Evolutionary conservation across 1,140 invertebrate genomes (phyloP).

Genomic region (Drosophila ohnishii): DNA sequence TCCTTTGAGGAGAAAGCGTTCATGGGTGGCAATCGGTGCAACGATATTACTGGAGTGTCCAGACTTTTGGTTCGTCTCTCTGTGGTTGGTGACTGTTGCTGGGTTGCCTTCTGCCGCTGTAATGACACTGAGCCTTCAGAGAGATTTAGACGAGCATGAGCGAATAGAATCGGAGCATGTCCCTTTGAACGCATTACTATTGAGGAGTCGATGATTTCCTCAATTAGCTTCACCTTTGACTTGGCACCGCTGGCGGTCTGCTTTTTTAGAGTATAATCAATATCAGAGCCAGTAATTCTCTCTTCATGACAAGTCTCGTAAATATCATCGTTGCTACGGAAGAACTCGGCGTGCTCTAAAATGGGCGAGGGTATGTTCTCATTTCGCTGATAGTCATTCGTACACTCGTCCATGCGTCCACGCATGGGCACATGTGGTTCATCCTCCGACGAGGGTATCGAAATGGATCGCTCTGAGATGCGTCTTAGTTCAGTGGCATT

Average conservation of each 20-base stretch:
- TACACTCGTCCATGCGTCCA: conserved; percentile 79
- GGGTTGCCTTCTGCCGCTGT: conserved; percentile 88
- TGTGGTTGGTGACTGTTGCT: conserved; percentile 88
- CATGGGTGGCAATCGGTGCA: conserved; percentile 90
- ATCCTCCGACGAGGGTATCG: conserved; percentile 88
- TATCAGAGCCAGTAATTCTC: conserved; percentile 73
- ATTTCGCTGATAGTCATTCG: conserved; percentile 85
- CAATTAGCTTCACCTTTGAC: conserved; percentile 78
- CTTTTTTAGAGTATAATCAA: conserved; percentile 79
- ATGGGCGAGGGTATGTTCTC: conserved; percentile 86
- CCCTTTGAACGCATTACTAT: conserved; percentile 85
- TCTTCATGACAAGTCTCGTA: conserved; percentile 82
- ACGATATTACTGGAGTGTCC: conserved; percentile 91
- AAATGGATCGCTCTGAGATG: conserved; percentile 88
- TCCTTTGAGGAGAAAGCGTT: conserved; percentile 94
- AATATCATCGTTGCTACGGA: conserved; percentile 85
- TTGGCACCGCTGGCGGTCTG: conserved; percentile 68
- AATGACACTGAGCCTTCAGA: conserved; percentile 91
- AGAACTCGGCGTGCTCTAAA: conserved; percentile 85
- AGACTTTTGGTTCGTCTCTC: conserved; percentile 91
- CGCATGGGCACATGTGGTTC: conserved; percentile 84
- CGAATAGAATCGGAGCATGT: conserved; percentile 90
- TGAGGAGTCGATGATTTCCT: conserved; percentile 82
- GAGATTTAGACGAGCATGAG: conserved; percentile 89
- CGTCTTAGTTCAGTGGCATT: conserved; percentile 86